Conservation (phyloP, 2,113 vertebrate genomes). For the Equus quagga region DNA sequence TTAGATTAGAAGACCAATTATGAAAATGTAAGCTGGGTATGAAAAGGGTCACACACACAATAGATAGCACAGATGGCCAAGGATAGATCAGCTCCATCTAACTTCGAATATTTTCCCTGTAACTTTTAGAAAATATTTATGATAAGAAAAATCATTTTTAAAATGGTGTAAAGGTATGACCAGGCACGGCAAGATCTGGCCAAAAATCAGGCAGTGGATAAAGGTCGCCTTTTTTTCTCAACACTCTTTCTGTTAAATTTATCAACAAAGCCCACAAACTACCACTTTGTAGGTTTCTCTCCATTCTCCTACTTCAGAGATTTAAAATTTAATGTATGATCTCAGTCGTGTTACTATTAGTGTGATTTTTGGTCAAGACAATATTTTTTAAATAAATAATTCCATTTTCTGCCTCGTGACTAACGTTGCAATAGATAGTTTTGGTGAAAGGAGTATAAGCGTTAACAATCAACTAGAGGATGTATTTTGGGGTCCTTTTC, state of each 20-base stretch:
- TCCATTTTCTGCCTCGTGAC: not conserved
- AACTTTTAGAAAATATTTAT: conserved; percentile 37
- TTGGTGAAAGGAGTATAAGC: not conserved
- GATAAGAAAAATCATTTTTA: not conserved
- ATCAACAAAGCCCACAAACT: not conserved
- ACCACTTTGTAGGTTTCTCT: not conserved
- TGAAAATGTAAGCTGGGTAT: conserved; percentile 61
- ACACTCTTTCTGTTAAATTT: not conserved
- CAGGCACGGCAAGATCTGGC: not conserved
- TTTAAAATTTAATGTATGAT: not conserved
- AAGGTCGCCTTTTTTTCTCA: not conserved
- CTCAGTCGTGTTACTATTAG: not conserved
- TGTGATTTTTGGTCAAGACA: not conserved
- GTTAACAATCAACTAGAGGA: not conserved
- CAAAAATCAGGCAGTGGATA: not conserved
- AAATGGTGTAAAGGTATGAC: conserved; percentile 36
- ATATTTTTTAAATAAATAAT: not conserved
- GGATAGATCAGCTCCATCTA: conserved; percentile 36
- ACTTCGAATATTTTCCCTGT: conserved; percentile 23
- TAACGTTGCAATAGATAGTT: not conserved
- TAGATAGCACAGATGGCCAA: conserved; percentile 69
- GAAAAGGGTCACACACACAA: conserved; percentile 52
- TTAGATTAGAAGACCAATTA: conserved; percentile 76
- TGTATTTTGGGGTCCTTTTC: not conserved
- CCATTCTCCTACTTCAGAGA: not conserved